These are phyloP conservation scores for Triplophysa tibetana DNA, from an alignment of 2,113 vertebrate genomes.

Conservation along the genomic window DNA sequence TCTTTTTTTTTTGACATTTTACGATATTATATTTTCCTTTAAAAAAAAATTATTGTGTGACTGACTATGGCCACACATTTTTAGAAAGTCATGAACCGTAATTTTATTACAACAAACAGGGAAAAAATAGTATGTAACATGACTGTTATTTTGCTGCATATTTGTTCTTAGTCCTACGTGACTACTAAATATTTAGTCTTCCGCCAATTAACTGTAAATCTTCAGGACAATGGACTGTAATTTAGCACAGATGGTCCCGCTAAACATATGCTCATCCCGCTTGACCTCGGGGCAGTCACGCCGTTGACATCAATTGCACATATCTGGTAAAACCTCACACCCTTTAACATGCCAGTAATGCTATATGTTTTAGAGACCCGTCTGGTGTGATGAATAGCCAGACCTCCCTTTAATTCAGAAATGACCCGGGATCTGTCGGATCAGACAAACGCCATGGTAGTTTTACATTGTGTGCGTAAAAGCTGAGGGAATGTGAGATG, in stretches of 20 bases:
- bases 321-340: conserved; percentile 42
- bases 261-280: neutral
- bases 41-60: neutral
- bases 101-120: neutral
- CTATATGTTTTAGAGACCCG: conserved; percentile 52
- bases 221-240: conserved; percentile 9
- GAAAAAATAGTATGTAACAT: neutral
- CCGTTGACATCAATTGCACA: neutral
- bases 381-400: conserved; percentile 25
- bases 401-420: conserved; percentile 26
- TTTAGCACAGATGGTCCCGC: conserved; percentile 36
- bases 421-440: conserved; percentile 3
- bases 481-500: conserved; percentile 40
- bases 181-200: conserved; percentile 25
- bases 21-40: neutral
- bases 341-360: conserved; percentile 49
- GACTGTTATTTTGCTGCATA: neutral
- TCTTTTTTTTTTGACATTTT: neutral
- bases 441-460: conserved; percentile 24
- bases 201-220: conserved; percentile 18
- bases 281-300: neutral
- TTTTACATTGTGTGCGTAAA: conserved; percentile 22
- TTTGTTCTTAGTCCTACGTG: conserved; percentile 11
- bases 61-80: neutral
- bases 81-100: neutral